Percentiles rank a stretch among this genome's conserved stretches.
These are phyloP conservation scores for Drosophila birchii DNA, from an alignment of 2,888 invertebrate genomes.

Conservation along the genomic window DNA sequence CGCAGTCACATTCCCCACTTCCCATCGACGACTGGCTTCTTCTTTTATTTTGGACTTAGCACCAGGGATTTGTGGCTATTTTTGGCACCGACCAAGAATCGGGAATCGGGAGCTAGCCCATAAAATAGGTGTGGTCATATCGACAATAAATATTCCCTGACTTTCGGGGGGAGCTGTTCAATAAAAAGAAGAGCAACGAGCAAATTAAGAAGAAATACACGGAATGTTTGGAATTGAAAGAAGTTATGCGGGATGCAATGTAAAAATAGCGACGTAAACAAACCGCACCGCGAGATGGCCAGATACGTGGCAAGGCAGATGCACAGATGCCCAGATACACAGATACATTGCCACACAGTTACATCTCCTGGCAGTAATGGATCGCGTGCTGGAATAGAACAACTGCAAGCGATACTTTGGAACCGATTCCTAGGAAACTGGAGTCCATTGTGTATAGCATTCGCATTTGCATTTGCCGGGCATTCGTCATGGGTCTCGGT, in stretches of 20 bases:
- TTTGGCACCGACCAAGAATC: constrained; percentile 49
- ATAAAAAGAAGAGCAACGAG: constrained; percentile 69
- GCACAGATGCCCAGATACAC: constrained; percentile 21
- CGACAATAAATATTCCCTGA: constrained; percentile 71
- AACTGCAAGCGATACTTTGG: constrained; percentile 40
- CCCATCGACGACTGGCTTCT: constrained; percentile 39
- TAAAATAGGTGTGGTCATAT: constrained; percentile 77
- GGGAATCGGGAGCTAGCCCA: constrained; percentile 47
- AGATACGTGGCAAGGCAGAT: not conserved
- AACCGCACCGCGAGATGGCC: constrained; percentile 30
- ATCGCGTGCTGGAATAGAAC: constrained; percentile 48
- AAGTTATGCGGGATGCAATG: constrained; percentile 58
- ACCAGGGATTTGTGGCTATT: constrained; percentile 75
- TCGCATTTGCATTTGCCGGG: constrained; percentile 62
- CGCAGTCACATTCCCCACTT: constrained; percentile 38
- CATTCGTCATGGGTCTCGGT: constrained; percentile 50
- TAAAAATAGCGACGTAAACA: constrained; percentile 75
- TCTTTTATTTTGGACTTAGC: constrained; percentile 64
- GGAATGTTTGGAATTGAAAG: constrained; percentile 68
- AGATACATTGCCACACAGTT: constrained; percentile 3
- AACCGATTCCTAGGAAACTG: constrained; percentile 55
- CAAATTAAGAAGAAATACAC: constrained; percentile 69
- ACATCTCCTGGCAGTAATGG: constrained; percentile 43
- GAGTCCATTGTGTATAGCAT: constrained; percentile 58
- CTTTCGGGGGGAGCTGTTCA: constrained; percentile 49